Percentiles rank a stretch among this genome's conserved stretches.
phyloP scores from a whole-genome alignment of 1,140 invertebrate genomes.

The Lethrus apterus region DNA sequence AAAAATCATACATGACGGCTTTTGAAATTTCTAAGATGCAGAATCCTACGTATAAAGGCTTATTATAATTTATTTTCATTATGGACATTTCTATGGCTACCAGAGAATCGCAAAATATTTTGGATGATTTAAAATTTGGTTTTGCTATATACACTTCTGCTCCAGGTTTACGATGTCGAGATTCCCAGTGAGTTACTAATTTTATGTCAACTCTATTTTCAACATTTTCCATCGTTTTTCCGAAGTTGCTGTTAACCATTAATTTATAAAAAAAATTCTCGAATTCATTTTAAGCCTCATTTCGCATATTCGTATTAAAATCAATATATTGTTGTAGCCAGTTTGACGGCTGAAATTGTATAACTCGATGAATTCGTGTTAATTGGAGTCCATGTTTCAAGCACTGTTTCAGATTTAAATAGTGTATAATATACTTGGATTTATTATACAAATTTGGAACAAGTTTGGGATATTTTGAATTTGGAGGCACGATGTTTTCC shows the following conservation, averaged over 20 bases:
- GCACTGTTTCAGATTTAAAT: slow-evolving; percentile 9
- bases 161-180: slow-evolving; percentile 17
- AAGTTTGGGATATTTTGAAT: slow-evolving; percentile 3
- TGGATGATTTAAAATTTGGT: slow-evolving; percentile 27
- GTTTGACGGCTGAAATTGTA: not conserved
- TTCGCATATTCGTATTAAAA: slow-evolving; percentile 33
- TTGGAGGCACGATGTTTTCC: not conserved
- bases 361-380: slow-evolving; percentile 24
- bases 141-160: slow-evolving; percentile 30
- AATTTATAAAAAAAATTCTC: slow-evolving; percentile 42
- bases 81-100: slow-evolving; percentile 3
- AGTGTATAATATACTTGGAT: slow-evolving; percentile 9
- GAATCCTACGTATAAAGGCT: slow-evolving; percentile 8
- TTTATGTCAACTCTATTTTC: slow-evolving; percentile 35
- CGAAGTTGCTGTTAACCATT: slow-evolving; percentile 41
- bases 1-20: slow-evolving; percentile 5
- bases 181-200: slow-evolving; percentile 28
- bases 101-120: slow-evolving; percentile 20
- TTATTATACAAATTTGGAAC: not conserved
- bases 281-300: slow-evolving; percentile 36
- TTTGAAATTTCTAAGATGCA: slow-evolving; percentile 6
- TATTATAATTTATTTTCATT: not conserved
- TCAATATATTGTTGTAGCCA: slow-evolving; percentile 39
- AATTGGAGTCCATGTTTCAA: slow-evolving; percentile 31
- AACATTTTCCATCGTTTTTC: slow-evolving; percentile 44